Base-by-base conservation (phyloP, 1,140 invertebrate genomes). In the Drosophila trapezifrons region DNA sequence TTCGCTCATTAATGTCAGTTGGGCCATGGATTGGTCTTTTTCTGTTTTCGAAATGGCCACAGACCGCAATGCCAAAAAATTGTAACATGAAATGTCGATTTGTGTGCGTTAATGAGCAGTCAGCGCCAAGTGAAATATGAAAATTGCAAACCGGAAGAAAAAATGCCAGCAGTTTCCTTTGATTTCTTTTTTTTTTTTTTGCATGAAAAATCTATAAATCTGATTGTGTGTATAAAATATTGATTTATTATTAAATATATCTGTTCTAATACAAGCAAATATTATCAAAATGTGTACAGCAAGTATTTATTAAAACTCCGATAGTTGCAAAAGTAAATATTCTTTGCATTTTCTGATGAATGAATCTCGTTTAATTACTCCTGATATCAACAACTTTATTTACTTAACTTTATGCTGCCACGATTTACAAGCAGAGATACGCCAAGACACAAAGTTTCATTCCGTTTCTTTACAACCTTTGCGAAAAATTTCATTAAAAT, bases 21-120 rank as follows among this genome's bases (percentile, higher is more conserved):
- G 35, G 57, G 57, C 64, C 43, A 66, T 52, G 42, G 35, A 32
- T 20, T 35, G 49, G 57, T 55, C 49, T 18, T 64, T 40, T 72
- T 27, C 66, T 27, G 45, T 9, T 42, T 40, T 15, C 17, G 37
- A 18, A 54, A 40, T 71, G 25, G 40, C 49, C 35, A 25, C 35
- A 64, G 43, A 74, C 80, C 81, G 57, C 79, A 89, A 83, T 73
- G 59, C 81, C 81, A 79, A 83, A 71, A 78, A 87, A 76, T 54
- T 72, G 56, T 73, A 66, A 79, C 71, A 83, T 73, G 76, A 70
- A 89, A 79, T 71, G 76, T 58, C 55, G 71, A 87, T 76, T 82
- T 60, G 64, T 65, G 51, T 73, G 37, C 52, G 65, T 83, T 83
- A 83, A 85, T 78, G 78, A 71, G 69, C 62, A 63, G 57, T 37